Evolutionary conservation across 2,888 invertebrate species (phyloP), one percentile per base, ranked within the genome.

Genomic region (Lepidocyrtoides sp.): DNA sequence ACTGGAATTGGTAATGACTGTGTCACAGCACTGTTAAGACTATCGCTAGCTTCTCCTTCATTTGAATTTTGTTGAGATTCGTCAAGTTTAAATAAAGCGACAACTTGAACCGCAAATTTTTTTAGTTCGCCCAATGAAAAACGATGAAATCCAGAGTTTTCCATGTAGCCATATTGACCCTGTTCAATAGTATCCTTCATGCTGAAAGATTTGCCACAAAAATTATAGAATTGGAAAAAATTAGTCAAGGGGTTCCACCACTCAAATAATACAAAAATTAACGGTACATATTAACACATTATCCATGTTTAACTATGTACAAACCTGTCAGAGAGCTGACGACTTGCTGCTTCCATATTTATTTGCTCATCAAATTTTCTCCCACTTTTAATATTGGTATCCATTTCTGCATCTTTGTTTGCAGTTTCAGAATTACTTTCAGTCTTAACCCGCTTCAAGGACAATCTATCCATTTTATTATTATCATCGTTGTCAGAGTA

Each of bases 91-190:
- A 86, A 86, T 29, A 86, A 5, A 41, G 86, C 86, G 12, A 77
- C 75, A 44, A 86, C 57, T 60, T 86, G 86, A 26, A 75, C 41
- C n/a, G 77, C 86, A 86, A 86, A 86, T 17, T 44, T 86, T 26
- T 86, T 86, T 10, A 86, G 12, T 29, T 79, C 66, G 3, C 48
- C 79, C 2, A 79, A 10, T 14, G 32, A 23, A 32, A 79, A 87
- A 2, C 32, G 66, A 20, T 66, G 87, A 63, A 87, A 87, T 23
- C 86, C 77, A 0, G 44, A 29, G 1, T 77, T 17, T 7, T 23
- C 60, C 14, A 77, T 0, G 41, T 75, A 86, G 14, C 86, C 86
- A 44, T 86, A 86, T 4, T 60, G 57, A 41, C 86, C 86, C 26
- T 75, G n/a, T 4, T 85, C 41, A 17, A 85, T 75, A 2, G 57